Evolutionary conservation across 2,797 vertebrate genomes (phyloP).

Genomic region (Hafferia zeledoni): DNA sequence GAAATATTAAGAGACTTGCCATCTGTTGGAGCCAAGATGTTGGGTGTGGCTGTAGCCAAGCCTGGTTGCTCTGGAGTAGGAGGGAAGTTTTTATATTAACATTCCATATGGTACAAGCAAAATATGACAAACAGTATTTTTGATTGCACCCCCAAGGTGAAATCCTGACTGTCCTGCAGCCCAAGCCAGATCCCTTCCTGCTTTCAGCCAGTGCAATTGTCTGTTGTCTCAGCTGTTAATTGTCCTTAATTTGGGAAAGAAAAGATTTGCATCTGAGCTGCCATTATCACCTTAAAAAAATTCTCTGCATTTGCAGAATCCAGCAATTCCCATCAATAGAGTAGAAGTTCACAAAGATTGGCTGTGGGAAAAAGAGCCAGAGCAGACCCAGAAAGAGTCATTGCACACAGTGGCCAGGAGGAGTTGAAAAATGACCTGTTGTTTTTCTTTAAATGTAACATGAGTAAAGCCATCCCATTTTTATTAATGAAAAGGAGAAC

Average conservation of each 20-base stretch:
- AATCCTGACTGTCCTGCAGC: background rate
- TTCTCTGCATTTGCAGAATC: background rate
- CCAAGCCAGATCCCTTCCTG: background rate
- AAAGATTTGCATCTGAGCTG: background rate
- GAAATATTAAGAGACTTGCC: conserved; percentile 37
- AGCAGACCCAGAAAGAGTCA: background rate
- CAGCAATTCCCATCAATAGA: background rate
- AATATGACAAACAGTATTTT: background rate
- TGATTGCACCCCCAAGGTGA: background rate
- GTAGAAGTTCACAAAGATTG: background rate
- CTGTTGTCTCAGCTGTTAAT: background rate
- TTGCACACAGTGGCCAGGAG: background rate
- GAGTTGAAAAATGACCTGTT: background rate
- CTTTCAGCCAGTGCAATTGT: background rate
- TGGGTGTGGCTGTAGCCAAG: conserved; percentile 33
- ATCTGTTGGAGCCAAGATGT: conserved; percentile 36
- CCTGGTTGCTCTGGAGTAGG: conserved; percentile 3
- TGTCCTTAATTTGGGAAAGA: background rate
- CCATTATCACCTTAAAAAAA: background rate
- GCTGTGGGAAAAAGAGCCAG: background rate
- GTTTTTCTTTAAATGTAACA: background rate
- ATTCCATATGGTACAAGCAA: conserved; percentile 8
- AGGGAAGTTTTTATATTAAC: background rate
- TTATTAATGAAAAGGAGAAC: background rate
- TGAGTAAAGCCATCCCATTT: background rate